These are phyloP conservation scores for Podotricha telesiphe DNA, from an alignment of 2,888 invertebrate genomes.

Conservation along the genomic window DNA sequence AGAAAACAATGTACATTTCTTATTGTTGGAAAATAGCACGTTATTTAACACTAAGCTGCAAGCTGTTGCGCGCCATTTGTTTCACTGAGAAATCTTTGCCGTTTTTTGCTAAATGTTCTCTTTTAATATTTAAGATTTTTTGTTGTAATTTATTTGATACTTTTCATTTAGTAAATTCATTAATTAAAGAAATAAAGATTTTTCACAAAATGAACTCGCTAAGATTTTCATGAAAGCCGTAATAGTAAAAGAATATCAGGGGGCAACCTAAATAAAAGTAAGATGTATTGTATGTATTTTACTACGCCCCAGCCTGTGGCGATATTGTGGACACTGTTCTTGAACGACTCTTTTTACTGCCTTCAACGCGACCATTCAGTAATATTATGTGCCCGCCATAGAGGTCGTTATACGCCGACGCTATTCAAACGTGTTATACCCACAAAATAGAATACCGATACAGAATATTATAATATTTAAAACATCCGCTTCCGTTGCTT, in stretches of 20 bases:
- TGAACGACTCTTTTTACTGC: constrained; percentile 77
- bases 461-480: constrained; percentile 36
- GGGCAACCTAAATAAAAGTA: constrained; percentile 68
- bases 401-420: constrained; percentile 45
- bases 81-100: constrained; percentile 34
- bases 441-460: constrained; percentile 39
- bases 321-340: constrained; percentile 75
- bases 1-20: constrained; percentile 39
- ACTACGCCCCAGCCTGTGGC: constrained; percentile 78
- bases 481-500: constrained; percentile 31
- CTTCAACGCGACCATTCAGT: constrained; percentile 64
- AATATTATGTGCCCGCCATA: constrained; percentile 51
- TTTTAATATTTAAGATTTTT: constrained; percentile 31
- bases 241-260: constrained; percentile 73
- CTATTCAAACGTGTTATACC: constrained; percentile 40
- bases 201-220: not conserved
- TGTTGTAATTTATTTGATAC: constrained; percentile 10
- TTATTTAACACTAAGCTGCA: constrained; percentile 41
- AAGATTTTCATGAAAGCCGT: not conserved
- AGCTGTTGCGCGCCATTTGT: constrained; percentile 40
- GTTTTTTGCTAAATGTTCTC: constrained; percentile 31
- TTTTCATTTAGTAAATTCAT: constrained; percentile 3
- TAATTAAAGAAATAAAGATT: not conserved
- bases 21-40: constrained; percentile 40
- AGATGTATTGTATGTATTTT: constrained; percentile 81